A percentile compares a stretch with the other conserved stretches of the same genome.
These are phyloP conservation scores for Temnothorax curvispinosus DNA, from an alignment of 1,140 invertebrate species.

Conservation along the genomic window DNA sequence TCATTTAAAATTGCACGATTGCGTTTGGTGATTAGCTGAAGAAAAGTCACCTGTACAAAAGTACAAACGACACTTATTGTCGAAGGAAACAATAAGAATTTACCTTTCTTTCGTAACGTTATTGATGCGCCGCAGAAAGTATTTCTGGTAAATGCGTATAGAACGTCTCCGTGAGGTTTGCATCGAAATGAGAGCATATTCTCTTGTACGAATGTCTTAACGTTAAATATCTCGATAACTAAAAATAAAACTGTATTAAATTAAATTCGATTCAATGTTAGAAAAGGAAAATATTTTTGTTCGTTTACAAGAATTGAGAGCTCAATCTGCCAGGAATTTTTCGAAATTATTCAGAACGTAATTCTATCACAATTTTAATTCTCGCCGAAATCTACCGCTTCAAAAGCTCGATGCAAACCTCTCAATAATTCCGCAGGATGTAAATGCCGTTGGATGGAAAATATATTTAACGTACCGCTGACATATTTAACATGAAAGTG, in stretches of 20 bases:
- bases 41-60: constrained; percentile 77
- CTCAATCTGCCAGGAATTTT: neutral
- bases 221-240: neutral
- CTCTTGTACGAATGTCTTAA: neutral
- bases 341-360: neutral
- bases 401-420: constrained; percentile 26
- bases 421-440: neutral
- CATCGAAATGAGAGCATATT: constrained; percentile 10
- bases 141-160: neutral
- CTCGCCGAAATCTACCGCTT: neutral
- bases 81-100: constrained; percentile 76
- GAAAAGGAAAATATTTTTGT: neutral
- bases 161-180: neutral
- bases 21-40: constrained; percentile 62
- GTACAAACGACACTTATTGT: constrained; percentile 81
- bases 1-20: constrained; percentile 1
- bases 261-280: neutral
- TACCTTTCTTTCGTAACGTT: constrained; percentile 11
- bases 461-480: constrained; percentile 33
- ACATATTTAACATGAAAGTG: constrained; percentile 2
- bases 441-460: neutral
- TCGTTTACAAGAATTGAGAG: neutral
- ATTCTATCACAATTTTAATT: neutral
- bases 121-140: neutral
- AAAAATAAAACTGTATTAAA: constrained; percentile 15